These are phyloP conservation scores for Diaphora mendica DNA, from an alignment of 2,888 invertebrate species.

Conservation along the genomic window DNA sequence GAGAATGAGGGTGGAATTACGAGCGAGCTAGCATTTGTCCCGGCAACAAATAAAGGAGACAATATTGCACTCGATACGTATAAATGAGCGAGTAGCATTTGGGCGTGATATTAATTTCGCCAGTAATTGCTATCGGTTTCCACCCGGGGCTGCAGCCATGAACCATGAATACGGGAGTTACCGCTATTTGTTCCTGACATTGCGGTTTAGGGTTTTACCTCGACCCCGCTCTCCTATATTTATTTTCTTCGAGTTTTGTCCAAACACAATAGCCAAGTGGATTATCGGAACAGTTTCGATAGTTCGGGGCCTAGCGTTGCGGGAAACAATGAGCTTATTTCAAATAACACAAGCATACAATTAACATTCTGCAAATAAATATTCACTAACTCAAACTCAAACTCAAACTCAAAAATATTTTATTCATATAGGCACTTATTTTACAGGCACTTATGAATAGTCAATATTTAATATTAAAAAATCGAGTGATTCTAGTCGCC, in stretches of 20 bases:
- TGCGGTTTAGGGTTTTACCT: slow-evolving; percentile 84
- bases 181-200: slow-evolving; percentile 86
- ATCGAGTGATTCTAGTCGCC: no score
- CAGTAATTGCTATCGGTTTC: slow-evolving; percentile 86
- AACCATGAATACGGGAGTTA: slow-evolving; percentile 86
- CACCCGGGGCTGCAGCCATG: slow-evolving; percentile 83
- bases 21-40: slow-evolving; percentile 80
- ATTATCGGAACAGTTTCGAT: slow-evolving; percentile 73
- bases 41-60: slow-evolving; percentile 86
- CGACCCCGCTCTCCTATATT: slow-evolving; percentile 74
- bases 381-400: no score
- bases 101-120: slow-evolving; percentile 86
- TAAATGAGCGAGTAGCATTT: slow-evolving; percentile 85
- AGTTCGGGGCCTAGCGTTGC: slow-evolving; percentile 63
- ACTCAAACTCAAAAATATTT: no score
- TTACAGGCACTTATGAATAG: no score
- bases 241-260: slow-evolving; percentile 84
- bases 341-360: slow-evolving; percentile 61
- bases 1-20: slow-evolving; percentile 80
- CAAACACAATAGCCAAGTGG: slow-evolving; percentile 74
- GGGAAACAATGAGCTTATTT: slow-evolving; percentile 67
- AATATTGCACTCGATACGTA: slow-evolving; percentile 86
- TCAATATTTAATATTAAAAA: no score
- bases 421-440: no score
- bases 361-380: slow-evolving; percentile 47